Base-by-base conservation (phyloP, 2,113 vertebrate genomes). In the Pleuronectes platessa region DNA sequence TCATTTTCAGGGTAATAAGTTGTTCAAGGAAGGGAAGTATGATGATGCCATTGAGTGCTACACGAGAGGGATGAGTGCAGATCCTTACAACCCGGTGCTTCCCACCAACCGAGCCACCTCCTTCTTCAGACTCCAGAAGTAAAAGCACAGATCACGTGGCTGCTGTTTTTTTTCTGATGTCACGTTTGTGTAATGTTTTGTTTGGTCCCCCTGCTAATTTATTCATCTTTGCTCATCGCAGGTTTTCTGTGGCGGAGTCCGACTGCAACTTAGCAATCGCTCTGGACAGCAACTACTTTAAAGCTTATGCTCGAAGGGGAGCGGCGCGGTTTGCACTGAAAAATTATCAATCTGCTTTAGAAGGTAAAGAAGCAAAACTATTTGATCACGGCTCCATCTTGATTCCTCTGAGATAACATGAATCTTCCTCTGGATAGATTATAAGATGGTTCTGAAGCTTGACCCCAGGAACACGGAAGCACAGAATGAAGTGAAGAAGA, bases 211-310 rank as follows among this genome's bases (percentile, higher is more conserved):
- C 2, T 23, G 9, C 37, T 3, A 6, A 14, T 27, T 1, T 23
- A 0, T 2, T 3, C 15, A 4, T 10, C 11, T 21, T 51, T 31
- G 2, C 26, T 35, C 2, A 40, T 2, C 51, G 37, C 71, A 99
- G 98, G 70, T 99, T 91, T 84, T 94, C 95, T 37, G 96, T 98
- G 82, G 96, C 97, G 0, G 98, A 99, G 90, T 97, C 97, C 1
- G 98, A 99, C 88, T 99, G 97, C 90, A 98, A 96, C 88, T 92
- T 99, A 88, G 96, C 98, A 3, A 94, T 99, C 59, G 96, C 95
- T 56, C 88, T 99, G 83, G 96, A 97, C 87, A 87, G 93, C 68
- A 96, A 90, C 86, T 97, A 97, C 49, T 61, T 88, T 37, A 99
- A 98, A 81, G 97, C 98, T 26, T 99, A 94, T 55, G 80, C 90